Percentiles rank a stretch among this genome's conserved stretches.
phyloP scores from a whole-genome alignment of 2,797 vertebrate genomes.

The Neomorphus geoffroyi region DNA sequence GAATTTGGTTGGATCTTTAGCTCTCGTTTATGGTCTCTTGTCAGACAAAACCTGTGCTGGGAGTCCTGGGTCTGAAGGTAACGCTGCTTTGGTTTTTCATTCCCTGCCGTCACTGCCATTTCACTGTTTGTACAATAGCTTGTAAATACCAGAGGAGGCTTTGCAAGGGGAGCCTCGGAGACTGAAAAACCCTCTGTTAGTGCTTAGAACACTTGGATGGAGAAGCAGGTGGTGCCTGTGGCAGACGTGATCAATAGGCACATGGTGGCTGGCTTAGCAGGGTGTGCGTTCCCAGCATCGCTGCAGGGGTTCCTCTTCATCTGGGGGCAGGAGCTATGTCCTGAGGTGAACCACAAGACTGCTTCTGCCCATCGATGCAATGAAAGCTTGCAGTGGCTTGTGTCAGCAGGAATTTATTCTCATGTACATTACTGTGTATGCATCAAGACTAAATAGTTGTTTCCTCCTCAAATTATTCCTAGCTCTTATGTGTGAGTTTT shows the following conservation, averaged over 20 bases:
- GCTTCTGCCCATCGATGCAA: not conserved
- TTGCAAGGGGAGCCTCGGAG: not conserved
- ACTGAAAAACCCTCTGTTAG: not conserved
- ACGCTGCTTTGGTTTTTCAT: rapidly evolving
- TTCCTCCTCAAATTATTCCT: not conserved
- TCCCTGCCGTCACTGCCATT: not conserved
- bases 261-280: rapidly evolving
- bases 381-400: not conserved
- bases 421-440: rapidly evolving
- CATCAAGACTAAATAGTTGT: not conserved
- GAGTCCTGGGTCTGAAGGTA: not conserved
- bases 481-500: not conserved
- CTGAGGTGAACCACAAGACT: not conserved
- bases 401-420: not conserved
- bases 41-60: not conserved
- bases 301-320: not conserved
- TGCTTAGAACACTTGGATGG: rapidly evolving
- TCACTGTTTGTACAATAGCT: not conserved
- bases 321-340: not conserved
- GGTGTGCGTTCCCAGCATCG: not conserved
- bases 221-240: not conserved
- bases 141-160: not conserved
- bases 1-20: not conserved
- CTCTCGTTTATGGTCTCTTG: not conserved
- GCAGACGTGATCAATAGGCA: not conserved